Conservation (phyloP, 1,140 invertebrate genomes). For the Luehdorfia chinensis region DNA sequence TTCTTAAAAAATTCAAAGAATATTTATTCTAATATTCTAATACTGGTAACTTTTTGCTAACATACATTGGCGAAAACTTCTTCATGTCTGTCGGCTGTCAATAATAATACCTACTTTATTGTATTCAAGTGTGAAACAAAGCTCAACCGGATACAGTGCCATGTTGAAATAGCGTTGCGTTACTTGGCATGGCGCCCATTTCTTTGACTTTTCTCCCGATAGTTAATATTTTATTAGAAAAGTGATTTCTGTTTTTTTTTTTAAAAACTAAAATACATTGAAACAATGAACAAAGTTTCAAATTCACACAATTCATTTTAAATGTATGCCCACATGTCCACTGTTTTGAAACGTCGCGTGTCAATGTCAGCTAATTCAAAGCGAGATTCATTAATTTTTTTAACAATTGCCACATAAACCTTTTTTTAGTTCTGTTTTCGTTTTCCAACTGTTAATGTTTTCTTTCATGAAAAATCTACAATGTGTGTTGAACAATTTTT, state of each 20-base stretch:
- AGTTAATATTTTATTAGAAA: conserved; percentile 58
- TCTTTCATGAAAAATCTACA: too few relatives aligned
- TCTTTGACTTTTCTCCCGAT: conserved; percentile 42
- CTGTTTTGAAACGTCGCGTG: neutral
- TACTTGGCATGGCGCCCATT: conserved; percentile 54
- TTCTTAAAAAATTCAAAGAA: too few relatives aligned
- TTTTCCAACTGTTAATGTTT: too few relatives aligned
- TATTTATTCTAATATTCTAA: too few relatives aligned
- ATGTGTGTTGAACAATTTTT: neutral
- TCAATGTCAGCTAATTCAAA: conserved; percentile 12
- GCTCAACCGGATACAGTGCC: conserved; percentile 36
- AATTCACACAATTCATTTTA: conserved; percentile 11
- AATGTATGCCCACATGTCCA: conserved; percentile 2
- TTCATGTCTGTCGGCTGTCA: conserved; percentile 25
- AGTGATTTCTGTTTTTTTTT: conserved; percentile 45
- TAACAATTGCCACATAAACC: too few relatives aligned
- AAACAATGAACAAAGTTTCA: conserved; percentile 2
- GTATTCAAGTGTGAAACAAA: conserved; percentile 38
- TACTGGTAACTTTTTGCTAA: too few relatives aligned
- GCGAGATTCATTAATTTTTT: conserved; percentile 1
- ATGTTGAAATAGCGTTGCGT: conserved; percentile 54
- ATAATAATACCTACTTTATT: conserved; percentile 33
- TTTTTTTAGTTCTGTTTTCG: too few relatives aligned
- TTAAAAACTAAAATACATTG: conserved; percentile 28
- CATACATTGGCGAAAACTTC: conserved; percentile 24